Base-by-base conservation (phyloP, 2,888 invertebrate genomes). In the Brenthis ino region DNA sequence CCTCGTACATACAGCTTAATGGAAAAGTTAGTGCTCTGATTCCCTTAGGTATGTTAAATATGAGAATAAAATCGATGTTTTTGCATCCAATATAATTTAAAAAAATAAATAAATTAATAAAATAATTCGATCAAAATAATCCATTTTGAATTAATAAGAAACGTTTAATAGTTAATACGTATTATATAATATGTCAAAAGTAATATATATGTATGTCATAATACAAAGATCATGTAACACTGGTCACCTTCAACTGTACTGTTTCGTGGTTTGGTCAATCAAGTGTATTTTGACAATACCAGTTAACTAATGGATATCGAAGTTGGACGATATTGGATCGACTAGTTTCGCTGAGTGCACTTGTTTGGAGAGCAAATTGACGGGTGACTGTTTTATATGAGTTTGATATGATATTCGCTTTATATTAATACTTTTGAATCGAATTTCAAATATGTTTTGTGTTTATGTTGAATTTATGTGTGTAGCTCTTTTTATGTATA, bases 231-330 rank as follows among this genome's bases (percentile, higher is more conserved):
- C 66, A 66, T 37, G 6, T 12, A 12, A 73, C 72, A 73, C 75
- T 88, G 87, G 90, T 65, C 80, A 72, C 74, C 74, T 68, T 50
- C 77, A 75, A 77, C 85, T 82, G 82, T 85, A 85, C 85, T 84
- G 88, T 88, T 90, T 88, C 85, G 84, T 83, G 85, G 88, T 86
- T 86, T 86, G 83, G 81, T 79, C 82, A 83, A 77, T 82, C 85
- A 83, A 89, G 86, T 89, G 85, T 86, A 83, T 88, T 92, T 91
- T 88, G 91, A 91, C 91, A 91, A 89, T 90, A 82, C 79, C 80
- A 85, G 89, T 88, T 89, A 88, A 85, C 85, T 92, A 91, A 91
- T 92, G 91, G 67, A 64, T 68, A 69, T 60, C 64, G 69, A 63
- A 65, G 65, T 65, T 67, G 66, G 69, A 68, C 65, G 64, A 65